Evolutionary conservation across 2,888 invertebrate species (phyloP), one percentile per base, ranked within the genome.

Genomic region (Polymixis lichenea): DNA sequence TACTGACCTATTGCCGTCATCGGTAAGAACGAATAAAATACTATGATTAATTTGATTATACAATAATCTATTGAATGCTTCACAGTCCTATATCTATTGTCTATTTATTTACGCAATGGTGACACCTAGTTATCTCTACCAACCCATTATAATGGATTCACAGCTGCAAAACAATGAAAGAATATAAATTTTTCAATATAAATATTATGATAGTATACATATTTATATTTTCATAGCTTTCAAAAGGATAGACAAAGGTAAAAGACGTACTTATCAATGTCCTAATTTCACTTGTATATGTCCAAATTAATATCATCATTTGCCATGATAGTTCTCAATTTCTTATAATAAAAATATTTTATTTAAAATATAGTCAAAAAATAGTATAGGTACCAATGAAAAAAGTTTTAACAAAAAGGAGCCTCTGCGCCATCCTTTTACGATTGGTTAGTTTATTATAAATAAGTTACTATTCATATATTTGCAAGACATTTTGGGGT

Each of bases 211-310:
- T 77, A 80, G 84, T 83, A 83, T 77, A 83, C 11, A 80, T 86
- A 86, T 89, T 91, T 90, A 85, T 91, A 89, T 93, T 90, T 93
- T 93, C 85, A 88, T 95, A 96, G 96, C 96, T 96, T 95, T 91
- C 96, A 96, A 93, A 96, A 95, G 96, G 96, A 96, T 76, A 95
- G 92, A 92, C 95, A 96, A 95, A 96, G 96, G 96, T 96, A 96
- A 94, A 90, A 89, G 85, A 84, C 76, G 74, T 78, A 68, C 61
- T 53, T 72, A 80, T 86, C 75, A 85, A 75, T 78, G 78, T 83
- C 75, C 60, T 78, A 78, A 67, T 72, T 72, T 73, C 64, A 74
- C 66, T 74, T 60, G 32, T 17, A 53, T 38, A 9, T 64, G 56
- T 58, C 17, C 25, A 53, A 75, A 70, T 69, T 38, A 67, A 76